Evolutionary conservation across 53 echinoderm and acorn worm species (phyloP).

Genomic region (Arbacia lixula): DNA sequence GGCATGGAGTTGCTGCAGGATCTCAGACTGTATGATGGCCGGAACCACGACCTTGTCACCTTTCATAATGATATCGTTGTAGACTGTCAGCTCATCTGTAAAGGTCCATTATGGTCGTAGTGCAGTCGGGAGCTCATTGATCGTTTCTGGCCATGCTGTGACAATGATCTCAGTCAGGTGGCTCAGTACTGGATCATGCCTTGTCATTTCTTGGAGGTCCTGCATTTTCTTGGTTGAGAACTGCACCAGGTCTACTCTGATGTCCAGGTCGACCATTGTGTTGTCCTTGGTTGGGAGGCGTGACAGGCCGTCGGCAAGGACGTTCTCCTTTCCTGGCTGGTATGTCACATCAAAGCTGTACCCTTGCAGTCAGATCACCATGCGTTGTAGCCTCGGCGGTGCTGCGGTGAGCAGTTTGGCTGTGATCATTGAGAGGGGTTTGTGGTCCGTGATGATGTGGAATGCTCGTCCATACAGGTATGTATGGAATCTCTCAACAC

Average conservation of each 20-base stretch:
- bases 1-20: slow-evolving; percentile 48
- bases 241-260: slow-evolving; percentile 46
- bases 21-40: slow-evolving; percentile 18
- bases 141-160: slow-evolving; percentile 54
- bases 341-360: too few relatives aligned
- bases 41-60: slow-evolving; percentile 36
- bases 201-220: slow-evolving; percentile 13
- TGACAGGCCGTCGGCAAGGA: slow-evolving; percentile 45
- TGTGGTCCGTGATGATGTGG: slow-evolving; percentile 62
- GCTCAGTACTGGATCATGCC: slow-evolving; percentile 36
- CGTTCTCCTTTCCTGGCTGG: too few relatives aligned
- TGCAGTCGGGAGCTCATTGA: slow-evolving; percentile 45
- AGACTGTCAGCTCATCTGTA: slow-evolving; percentile 45
- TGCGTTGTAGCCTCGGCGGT: slow-evolving; percentile 58
- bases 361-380: too few relatives aligned
- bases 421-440: slow-evolving; percentile 53
- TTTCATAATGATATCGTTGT: slow-evolving; percentile 44
- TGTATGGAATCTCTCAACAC: slow-evolving; percentile 61
- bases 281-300: slow-evolving; percentile 32
- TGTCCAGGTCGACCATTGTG: slow-evolving; percentile 20
- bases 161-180: slow-evolving; percentile 46
- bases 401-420: slow-evolving; percentile 61
- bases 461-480: slow-evolving; percentile 67
- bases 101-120: slow-evolving; percentile 47
- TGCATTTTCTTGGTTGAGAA: slow-evolving; percentile 20